Base-by-base conservation (phyloP, 2,888 invertebrate species). In the Drymonia ruficornis region DNA sequence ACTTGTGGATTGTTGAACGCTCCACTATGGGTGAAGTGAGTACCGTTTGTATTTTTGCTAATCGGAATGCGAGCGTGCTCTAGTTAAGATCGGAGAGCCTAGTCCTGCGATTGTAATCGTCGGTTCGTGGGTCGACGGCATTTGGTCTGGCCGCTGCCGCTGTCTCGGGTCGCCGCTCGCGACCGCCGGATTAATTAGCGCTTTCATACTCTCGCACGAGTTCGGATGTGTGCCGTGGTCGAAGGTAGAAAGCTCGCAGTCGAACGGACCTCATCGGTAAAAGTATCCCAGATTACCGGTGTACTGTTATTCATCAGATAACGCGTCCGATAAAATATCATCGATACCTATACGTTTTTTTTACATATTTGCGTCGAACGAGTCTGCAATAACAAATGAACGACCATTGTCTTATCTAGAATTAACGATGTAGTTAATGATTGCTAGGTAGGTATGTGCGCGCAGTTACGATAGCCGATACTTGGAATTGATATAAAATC, bases 21-120 rank as follows among this genome's bases (percentile, higher is more conserved):
- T 70, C 74, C 81, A 84, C 72, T 59, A 92, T 92, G 91, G 84
- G 86, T 76, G 91, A 92, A 86, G 91, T 92, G 78, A 92, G 91
- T 91, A 86, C 67, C 61, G 65, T 59, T 63, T 70, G 62, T 66
- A 58, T 55, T 65, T 56, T 70, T 66, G 63, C 50, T 56, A 34
- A 48, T 31, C 55, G 80, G 82, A 83, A 84, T 83, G 82, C 82
- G 79, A 74, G 71, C 61, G 65, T 83, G 85, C 77, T 86, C 86
- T 72, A 84, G 81, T 86, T 84, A 67, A 68, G 72, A 76, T 74
- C 67, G 61, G 72, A 68, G 73, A 69, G 73, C 63, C 76, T 76
- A 76, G 76, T 80, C 78, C 83, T 80, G 76, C 70, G 81, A 78
- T 82, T 71, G 78, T 76, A 75, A 81, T 81, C 83, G 78, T 70